These are phyloP conservation scores for Heterotis niloticus DNA, from an alignment of 2,113 vertebrate genomes.

Conservation along the genomic window DNA sequence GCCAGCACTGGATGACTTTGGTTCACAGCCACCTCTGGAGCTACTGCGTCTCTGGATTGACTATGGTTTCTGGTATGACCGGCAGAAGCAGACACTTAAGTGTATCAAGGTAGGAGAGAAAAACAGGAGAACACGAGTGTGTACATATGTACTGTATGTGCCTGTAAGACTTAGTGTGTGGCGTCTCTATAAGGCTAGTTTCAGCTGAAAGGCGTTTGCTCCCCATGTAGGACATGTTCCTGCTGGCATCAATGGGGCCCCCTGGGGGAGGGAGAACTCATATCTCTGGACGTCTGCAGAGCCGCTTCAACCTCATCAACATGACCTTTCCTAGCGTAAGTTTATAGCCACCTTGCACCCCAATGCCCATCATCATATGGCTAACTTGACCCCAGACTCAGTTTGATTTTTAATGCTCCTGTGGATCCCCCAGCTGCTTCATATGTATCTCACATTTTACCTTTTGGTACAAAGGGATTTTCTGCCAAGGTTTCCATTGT, in stretches of 20 bases:
- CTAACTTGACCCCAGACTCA: too few species aligned
- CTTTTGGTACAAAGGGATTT: too few species aligned
- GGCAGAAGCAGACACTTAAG: conserved; percentile 71
- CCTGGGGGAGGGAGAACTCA: conserved; percentile 78
- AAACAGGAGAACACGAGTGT: background rate
- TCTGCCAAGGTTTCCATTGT: too few species aligned
- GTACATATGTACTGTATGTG: background rate
- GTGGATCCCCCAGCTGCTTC: too few species aligned
- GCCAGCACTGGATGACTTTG: conserved; percentile 77
- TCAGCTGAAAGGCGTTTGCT: background rate
- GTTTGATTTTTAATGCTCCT: too few species aligned
- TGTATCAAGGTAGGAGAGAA: conserved; percentile 71
- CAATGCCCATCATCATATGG: too few species aligned
- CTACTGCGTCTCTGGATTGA: conserved; percentile 81
- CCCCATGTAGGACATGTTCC: conserved; percentile 73
- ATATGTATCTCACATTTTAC: too few species aligned
- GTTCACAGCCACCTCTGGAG: conserved; percentile 83
- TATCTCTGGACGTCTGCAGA: conserved; percentile 77
- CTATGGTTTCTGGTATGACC: conserved; percentile 87
- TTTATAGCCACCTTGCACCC: conserved; percentile 1
- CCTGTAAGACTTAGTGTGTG: background rate
- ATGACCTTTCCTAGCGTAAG: conserved; percentile 84
- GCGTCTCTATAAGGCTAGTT: background rate
- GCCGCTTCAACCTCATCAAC: conserved; percentile 84
- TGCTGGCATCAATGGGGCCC: conserved; percentile 82